Percentiles rank a stretch among this genome's conserved stretches.
phyloP scores from a whole-genome alignment of 2,113 vertebrate species.

The Lophura nycthemera region DNA sequence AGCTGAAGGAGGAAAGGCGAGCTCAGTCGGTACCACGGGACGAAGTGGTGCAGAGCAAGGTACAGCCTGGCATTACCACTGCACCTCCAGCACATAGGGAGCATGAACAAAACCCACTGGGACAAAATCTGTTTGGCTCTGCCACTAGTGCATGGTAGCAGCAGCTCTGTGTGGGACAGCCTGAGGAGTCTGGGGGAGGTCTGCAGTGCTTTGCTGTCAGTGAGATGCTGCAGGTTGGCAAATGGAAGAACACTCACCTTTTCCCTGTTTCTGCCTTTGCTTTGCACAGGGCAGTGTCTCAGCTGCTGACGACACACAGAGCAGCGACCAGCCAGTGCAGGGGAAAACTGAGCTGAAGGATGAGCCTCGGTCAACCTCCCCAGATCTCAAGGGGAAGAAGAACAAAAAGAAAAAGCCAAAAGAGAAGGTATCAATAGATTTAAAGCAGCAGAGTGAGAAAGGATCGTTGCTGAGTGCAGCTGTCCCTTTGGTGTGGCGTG shows the following conservation, averaged over 20 bases:
- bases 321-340: constrained; percentile 84
- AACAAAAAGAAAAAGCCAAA: constrained; percentile 80
- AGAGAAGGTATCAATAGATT: constrained; percentile 83
- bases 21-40: constrained; percentile 96
- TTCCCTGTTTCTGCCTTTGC: background rate
- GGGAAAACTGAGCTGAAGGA: constrained; percentile 70
- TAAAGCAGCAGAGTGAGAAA: background rate
- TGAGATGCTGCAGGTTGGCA: background rate
- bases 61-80: constrained; percentile 20
- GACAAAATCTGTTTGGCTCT: background rate
- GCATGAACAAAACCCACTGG: background rate
- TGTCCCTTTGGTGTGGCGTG: fast-evolving
- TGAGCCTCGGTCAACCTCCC: constrained; percentile 60
- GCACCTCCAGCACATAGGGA: background rate
- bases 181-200: background rate
- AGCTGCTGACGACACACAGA: constrained; percentile 87
- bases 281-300: constrained; percentile 87
- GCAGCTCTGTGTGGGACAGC: background rate
- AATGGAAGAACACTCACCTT: background rate
- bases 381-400: constrained; percentile 75
- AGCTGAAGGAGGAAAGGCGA: constrained; percentile 91
- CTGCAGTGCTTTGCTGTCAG: background rate
- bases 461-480: background rate
- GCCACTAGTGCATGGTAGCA: background rate
- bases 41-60: constrained; percentile 87